Evolutionary conservation across 2,797 vertebrate genomes (phyloP).

Genomic region (Lemur catta): DNA sequence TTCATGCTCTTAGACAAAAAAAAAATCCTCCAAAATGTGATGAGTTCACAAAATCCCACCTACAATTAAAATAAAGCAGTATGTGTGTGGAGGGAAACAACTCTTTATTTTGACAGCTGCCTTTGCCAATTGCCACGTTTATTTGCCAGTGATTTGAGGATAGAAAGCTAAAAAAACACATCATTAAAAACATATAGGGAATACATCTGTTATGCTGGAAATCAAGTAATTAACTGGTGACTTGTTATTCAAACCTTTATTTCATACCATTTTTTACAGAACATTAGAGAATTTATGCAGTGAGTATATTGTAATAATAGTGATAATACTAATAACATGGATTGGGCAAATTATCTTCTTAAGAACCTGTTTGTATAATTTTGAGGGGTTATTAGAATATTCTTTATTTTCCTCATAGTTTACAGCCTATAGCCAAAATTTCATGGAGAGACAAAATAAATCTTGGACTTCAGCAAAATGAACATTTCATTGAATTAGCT

Average conservation of each 20-base stretch:
- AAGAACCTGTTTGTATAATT: neutral
- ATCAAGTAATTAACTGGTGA: neutral
- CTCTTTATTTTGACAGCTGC: slow-evolving; percentile 25
- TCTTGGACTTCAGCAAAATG: neutral
- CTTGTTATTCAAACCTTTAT: neutral
- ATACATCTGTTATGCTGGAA: neutral
- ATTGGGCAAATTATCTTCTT: neutral
- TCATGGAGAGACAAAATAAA: slow-evolving; percentile 9
- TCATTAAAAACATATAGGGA: neutral
- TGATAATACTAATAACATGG: neutral
- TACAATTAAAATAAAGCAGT: slow-evolving; percentile 21
- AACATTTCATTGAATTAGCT: neutral
- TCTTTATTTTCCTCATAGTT: slow-evolving; percentile 50
- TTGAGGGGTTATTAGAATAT: slow-evolving; percentile 34
- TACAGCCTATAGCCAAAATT: slow-evolving; percentile 40
- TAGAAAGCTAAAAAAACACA: neutral
- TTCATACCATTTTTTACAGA: neutral
- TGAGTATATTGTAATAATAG: neutral
- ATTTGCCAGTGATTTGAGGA: neutral
- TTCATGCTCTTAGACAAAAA: neutral
- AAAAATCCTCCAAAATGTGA: neutral
- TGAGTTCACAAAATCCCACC: neutral
- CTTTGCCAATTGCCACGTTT: neutral
- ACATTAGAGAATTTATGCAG: neutral
- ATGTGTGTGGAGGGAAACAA: neutral